These are phyloP conservation scores for Daboia siamensis DNA, from an alignment of 2,113 vertebrate genomes.

Conservation along the genomic window DNA sequence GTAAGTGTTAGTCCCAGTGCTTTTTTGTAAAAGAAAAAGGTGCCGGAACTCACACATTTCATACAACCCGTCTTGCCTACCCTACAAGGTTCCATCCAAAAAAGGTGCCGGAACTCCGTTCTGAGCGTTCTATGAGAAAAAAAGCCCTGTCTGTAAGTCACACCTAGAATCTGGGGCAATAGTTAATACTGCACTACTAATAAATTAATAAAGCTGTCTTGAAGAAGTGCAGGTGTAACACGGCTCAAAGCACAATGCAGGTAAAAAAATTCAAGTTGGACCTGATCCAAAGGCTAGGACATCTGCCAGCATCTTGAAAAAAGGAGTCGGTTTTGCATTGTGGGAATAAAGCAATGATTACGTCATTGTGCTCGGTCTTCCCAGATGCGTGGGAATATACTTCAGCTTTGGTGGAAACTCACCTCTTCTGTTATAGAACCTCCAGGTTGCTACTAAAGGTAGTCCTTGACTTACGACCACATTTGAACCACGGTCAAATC, in stretches of 20 bases:
- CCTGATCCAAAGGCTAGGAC: neutral
- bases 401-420: neutral
- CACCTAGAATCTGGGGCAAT: neutral
- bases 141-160: no score
- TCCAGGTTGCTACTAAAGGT: no score
- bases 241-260: neutral
- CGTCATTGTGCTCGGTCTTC: neutral
- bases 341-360: neutral
- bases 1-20: no score
- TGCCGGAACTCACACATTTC: no score
- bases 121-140: no score
- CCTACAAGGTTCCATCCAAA: no score
- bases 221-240: neutral
- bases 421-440: no score
- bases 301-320: neutral
- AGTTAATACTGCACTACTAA: neutral
- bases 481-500: no score
- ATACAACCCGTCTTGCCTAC: no score
- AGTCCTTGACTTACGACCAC: no score
- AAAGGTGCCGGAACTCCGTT: no score
- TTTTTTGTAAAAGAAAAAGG: no score
- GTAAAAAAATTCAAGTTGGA: neutral
- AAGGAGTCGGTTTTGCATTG: neutral
- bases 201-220: neutral
- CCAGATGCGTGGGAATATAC: neutral